phyloP scores from a whole-genome alignment of 2,797 vertebrate genomes.

The Emydoidea blandingii region DNA sequence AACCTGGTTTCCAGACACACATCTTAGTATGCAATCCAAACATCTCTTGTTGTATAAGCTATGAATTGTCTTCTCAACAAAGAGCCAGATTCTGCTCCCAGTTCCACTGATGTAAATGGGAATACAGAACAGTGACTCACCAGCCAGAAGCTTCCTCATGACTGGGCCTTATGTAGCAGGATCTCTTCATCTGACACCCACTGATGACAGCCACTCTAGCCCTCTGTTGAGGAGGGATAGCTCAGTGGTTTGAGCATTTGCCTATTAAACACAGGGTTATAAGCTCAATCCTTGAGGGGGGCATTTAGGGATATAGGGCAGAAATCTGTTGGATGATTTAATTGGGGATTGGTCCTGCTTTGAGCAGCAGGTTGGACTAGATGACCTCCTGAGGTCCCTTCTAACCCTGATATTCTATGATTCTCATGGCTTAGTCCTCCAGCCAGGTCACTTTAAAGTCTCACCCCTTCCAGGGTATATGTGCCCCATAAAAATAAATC shows the following conservation, averaged over 20 bases:
- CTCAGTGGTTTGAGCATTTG: too few relatives aligned
- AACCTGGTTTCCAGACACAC: neutral
- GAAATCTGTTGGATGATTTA: too few relatives aligned
- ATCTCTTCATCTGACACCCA: neutral
- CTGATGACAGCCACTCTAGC: neutral
- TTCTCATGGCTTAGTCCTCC: neutral
- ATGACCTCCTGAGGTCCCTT: too few relatives aligned
- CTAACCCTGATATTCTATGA: too few relatives aligned
- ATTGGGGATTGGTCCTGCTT: too few relatives aligned
- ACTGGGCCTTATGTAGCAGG: neutral
- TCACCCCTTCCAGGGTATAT: neutral
- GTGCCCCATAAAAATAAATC: neutral
- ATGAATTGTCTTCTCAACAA: conserved; percentile 37
- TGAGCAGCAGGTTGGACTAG: too few relatives aligned
- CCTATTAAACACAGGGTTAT: too few relatives aligned
- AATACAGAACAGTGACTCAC: neutral
- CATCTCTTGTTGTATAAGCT: neutral
- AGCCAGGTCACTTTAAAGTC: neutral
- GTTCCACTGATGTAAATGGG: neutral
- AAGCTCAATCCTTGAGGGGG: too few relatives aligned
- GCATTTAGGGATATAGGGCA: too few relatives aligned
- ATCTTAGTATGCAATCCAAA: conserved; percentile 14
- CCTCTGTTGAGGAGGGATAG: neutral
- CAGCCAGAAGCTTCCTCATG: neutral
- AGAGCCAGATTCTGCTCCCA: neutral